Percentiles rank a stretch among this genome's conserved stretches.
These are phyloP conservation scores for Bradypus variegatus DNA, from an alignment of 2,797 vertebrate genomes.

Conservation along the genomic window DNA sequence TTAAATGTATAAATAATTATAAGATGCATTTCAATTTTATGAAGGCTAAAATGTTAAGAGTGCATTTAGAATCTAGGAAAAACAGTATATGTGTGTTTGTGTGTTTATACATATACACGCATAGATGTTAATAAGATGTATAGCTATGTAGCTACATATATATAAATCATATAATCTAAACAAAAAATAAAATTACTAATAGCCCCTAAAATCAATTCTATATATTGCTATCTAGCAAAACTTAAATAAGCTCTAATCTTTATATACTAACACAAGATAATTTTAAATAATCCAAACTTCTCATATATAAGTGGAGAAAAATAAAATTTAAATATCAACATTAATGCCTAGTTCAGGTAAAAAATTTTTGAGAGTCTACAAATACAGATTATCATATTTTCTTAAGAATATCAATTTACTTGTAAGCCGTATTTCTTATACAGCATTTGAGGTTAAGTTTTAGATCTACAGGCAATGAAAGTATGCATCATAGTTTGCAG, in stretches of 20 bases:
- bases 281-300: background rate
- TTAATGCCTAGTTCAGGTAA: background rate
- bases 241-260: background rate
- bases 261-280: background rate
- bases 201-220: background rate
- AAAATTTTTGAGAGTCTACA: background rate
- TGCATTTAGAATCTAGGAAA: background rate
- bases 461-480: slow-evolving; percentile 1
- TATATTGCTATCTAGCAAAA: background rate
- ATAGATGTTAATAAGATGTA: background rate
- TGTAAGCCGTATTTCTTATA: background rate
- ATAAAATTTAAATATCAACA: background rate
- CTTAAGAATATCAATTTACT: background rate
- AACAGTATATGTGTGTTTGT: background rate
- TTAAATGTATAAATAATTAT: background rate
- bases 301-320: background rate
- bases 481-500: background rate
- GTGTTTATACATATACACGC: background rate
- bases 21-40: background rate
- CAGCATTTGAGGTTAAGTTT: background rate
- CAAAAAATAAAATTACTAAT: background rate
- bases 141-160: background rate
- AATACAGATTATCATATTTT: background rate
- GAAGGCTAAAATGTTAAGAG: background rate
- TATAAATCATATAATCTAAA: background rate